Conservation (phyloP, 2,888 invertebrate species). For the Gari tellinella region DNA sequence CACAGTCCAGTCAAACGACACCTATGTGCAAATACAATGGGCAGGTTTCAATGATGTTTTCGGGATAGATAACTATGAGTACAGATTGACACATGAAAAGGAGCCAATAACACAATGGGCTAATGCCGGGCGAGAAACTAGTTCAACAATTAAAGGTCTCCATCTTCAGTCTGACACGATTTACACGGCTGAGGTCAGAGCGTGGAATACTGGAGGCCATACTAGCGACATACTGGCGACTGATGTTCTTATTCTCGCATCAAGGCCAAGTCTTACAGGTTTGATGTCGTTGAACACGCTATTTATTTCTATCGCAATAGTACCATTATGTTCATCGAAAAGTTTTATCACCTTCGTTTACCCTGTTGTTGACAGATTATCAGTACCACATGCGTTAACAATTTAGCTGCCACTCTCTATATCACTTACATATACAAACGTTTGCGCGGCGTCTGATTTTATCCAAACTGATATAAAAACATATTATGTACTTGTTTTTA, state of each 20-base stretch:
- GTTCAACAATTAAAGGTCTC: not conserved
- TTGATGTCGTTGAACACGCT: too few species aligned
- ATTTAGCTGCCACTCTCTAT: too few species aligned
- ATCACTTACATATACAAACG: too few species aligned
- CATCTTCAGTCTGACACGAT: not conserved
- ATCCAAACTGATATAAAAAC: too few species aligned
- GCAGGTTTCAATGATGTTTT: slow-evolving; percentile 19
- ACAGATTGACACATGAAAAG: slow-evolving; percentile 14
- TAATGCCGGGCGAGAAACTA: not conserved
- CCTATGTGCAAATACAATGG: slow-evolving; percentile 27
- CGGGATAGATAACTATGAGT: slow-evolving; percentile 23
- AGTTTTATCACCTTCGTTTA: too few species aligned
- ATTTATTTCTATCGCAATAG: too few species aligned
- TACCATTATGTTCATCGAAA: too few species aligned
- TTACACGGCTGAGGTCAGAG: slow-evolving; percentile 26
- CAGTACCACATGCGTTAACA: too few species aligned
- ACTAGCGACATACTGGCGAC: slow-evolving; percentile 6
- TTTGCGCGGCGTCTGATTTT: too few species aligned
- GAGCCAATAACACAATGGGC: slow-evolving; percentile 20
- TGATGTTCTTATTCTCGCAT: slow-evolving; percentile 8
- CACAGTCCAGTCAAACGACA: slow-evolving; percentile 1
- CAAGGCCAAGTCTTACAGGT: slow-evolving; percentile 27
- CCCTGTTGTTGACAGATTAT: too few species aligned
- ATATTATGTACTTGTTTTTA: too few species aligned
- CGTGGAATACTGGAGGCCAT: slow-evolving; percentile 21